Conservation (phyloP, 2,888 invertebrate species). For the Leucoptera coffeella region DNA sequence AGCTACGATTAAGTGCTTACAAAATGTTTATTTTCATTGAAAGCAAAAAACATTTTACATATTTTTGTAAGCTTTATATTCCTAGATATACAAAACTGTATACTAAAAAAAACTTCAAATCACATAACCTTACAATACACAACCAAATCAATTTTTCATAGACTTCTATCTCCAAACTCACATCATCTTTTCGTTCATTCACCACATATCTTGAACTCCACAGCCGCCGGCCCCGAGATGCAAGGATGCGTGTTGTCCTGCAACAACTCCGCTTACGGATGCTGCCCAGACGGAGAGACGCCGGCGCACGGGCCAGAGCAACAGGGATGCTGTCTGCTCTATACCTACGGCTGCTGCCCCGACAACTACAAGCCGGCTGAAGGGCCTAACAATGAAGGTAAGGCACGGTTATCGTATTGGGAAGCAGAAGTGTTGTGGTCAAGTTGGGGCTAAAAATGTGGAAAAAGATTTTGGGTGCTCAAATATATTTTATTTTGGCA, state of each 20-base stretch:
- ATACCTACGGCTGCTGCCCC: constrained; percentile 81
- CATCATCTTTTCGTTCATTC: too few species aligned
- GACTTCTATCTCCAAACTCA: too few species aligned
- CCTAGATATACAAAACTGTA: too few species aligned
- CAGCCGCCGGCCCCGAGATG: constrained; percentile 61
- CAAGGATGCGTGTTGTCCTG: constrained; percentile 73
- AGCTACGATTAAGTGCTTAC: too few species aligned
- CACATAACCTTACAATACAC: not conserved
- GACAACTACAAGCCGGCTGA: constrained; percentile 78
- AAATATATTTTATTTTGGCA: too few species aligned
- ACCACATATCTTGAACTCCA: constrained; percentile 3
- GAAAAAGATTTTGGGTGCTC: too few species aligned
- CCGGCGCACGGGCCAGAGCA: constrained; percentile 77
- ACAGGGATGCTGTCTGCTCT: constrained; percentile 76
- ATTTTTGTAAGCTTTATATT: not conserved
- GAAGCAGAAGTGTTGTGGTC: too few species aligned
- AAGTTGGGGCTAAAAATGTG: too few species aligned
- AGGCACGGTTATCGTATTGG: too few species aligned
- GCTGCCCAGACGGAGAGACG: constrained; percentile 79
- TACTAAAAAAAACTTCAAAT: too few species aligned
- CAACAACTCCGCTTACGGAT: constrained; percentile 67
- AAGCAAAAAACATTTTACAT: too few species aligned
- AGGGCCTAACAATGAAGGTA: constrained; percentile 69
- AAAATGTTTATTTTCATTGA: too few species aligned
- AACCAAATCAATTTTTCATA: not conserved